These are phyloP conservation scores for Frieseomelitta varia DNA, from an alignment of 1,140 invertebrate species.

Conservation along the genomic window DNA sequence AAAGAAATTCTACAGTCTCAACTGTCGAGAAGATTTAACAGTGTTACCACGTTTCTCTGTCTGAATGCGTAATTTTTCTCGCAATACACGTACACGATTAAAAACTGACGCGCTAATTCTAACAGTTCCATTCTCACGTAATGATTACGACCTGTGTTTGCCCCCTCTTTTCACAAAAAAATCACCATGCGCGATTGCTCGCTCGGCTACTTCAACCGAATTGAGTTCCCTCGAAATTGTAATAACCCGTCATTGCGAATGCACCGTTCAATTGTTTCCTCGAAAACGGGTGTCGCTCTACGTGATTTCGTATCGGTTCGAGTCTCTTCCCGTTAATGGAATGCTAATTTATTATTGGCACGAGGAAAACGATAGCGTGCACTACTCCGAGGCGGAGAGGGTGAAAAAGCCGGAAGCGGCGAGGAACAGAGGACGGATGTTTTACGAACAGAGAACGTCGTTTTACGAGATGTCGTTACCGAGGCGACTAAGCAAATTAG, in stretches of 20 bases:
- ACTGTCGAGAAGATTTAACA: constrained; percentile 1
- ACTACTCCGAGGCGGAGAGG: background rate
- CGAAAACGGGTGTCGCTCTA: constrained; percentile 11
- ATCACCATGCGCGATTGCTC: background rate
- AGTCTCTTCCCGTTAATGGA: constrained; percentile 7
- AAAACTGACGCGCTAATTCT: background rate
- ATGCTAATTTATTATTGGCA: constrained; percentile 44
- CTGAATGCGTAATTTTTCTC: background rate
- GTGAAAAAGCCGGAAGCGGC: constrained; percentile 8
- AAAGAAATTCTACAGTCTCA: background rate
- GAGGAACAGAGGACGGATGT: constrained; percentile 4
- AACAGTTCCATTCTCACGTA: background rate
- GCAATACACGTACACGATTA: background rate
- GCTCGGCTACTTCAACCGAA: background rate
- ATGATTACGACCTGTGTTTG: background rate
- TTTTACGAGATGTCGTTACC: constrained; percentile 74
- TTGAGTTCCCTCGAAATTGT: constrained; percentile 41
- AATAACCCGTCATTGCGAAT: constrained; percentile 9
- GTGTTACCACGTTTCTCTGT: background rate
- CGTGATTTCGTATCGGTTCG: constrained; percentile 26
- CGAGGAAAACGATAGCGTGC: background rate
- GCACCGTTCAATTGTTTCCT: constrained; percentile 48
- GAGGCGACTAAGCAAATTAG: constrained; percentile 74
- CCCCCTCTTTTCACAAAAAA: background rate
- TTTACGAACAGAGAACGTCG: constrained; percentile 58